These are phyloP conservation scores for Zhuqinia jingwanae DNA, from an alignment of 2,888 invertebrate genomes.

Conservation along the genomic window DNA sequence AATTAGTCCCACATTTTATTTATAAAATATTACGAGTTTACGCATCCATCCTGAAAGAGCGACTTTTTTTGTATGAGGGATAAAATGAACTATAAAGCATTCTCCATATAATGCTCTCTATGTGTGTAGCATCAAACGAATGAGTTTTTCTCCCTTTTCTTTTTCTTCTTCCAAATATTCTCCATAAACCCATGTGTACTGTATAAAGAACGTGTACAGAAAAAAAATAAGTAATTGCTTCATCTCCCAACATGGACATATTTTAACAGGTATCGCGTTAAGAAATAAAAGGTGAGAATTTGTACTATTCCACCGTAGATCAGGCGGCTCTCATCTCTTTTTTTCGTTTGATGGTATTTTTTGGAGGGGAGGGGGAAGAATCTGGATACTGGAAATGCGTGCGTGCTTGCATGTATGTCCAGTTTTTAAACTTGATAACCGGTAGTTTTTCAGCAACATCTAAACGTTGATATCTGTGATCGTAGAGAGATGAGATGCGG, in stretches of 20 bases:
- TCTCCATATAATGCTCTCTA: not conserved
- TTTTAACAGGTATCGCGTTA: not conserved
- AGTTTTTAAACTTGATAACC: too few species aligned
- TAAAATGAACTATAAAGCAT: not conserved
- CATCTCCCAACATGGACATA: constrained; percentile 51
- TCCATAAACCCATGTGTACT: not conserved
- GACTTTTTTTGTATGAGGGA: not conserved
- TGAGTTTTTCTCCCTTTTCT: too few species aligned
- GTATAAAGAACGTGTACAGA: constrained; percentile 20
- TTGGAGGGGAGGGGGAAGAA: too few species aligned
- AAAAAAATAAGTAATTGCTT: constrained; percentile 62
- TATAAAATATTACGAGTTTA: constrained; percentile 66
- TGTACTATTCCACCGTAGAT: not conserved
- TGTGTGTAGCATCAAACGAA: not conserved
- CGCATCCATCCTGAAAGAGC: constrained; percentile 47
- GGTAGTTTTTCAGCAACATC: not conserved
- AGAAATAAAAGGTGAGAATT: constrained; percentile 19
- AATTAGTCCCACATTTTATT: constrained; percentile 71
- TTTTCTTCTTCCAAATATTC: not conserved
- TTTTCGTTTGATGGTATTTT: not conserved
- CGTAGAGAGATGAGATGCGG: not conserved
- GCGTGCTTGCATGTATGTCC: too few species aligned
- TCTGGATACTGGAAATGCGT: too few species aligned
- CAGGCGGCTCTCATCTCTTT: not conserved
- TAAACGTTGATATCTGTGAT: not conserved